Evolutionary conservation across 23 tunicate species (phyloP).

Genomic region (Styela plicata): DNA sequence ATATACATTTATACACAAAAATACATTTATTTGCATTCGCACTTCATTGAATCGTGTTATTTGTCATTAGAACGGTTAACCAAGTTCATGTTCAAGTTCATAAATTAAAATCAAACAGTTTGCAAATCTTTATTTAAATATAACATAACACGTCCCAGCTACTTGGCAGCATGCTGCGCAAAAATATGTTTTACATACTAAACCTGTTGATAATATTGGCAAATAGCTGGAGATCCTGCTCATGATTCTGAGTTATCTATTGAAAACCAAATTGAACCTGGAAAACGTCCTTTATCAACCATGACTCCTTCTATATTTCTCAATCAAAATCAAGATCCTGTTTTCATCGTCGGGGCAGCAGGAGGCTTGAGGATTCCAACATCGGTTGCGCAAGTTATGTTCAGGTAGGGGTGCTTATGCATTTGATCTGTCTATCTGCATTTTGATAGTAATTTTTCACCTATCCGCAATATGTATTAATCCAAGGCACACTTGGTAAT

Average conservation of each 20-base stretch:
- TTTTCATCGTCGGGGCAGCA: slow-evolving; percentile 75
- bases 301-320: slow-evolving; percentile 65
- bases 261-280: slow-evolving; percentile 49
- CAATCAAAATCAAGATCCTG: slow-evolving; percentile 39
- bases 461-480: too few species aligned
- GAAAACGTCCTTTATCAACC: slow-evolving; percentile 69
- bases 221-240: slow-evolving; percentile 14
- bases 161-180: too few species aligned
- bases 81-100: not conserved
- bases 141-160: too few species aligned
- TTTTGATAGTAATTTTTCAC: too few species aligned
- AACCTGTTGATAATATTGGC: too few species aligned
- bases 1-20: too few species aligned
- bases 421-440: too few species aligned
- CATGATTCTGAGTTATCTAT: slow-evolving; percentile 3
- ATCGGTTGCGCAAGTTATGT: slow-evolving; percentile 39
- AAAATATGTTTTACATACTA: too few species aligned
- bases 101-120: not conserved
- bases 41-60: too few species aligned
- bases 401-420: slow-evolving; percentile 39
- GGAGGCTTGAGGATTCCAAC: slow-evolving; percentile 81
- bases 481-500: too few species aligned
- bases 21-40: too few species aligned
- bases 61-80: too few species aligned
- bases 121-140: not conserved